Base-by-base conservation (phyloP, 2,797 vertebrate species). In the Mus spretus region DNA sequence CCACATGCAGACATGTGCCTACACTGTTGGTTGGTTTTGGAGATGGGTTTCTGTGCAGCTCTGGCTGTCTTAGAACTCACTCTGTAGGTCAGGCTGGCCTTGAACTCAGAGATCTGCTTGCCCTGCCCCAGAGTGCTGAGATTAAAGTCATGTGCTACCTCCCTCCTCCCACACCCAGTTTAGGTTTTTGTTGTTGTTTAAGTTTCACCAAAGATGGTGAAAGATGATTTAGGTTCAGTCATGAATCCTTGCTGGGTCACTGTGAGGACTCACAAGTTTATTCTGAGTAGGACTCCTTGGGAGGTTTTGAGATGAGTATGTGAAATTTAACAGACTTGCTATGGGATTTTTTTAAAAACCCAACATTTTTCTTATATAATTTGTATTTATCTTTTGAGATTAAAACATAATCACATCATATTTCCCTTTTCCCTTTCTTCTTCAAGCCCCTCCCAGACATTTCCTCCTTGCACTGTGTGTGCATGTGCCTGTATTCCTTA, bases 201-300 rank as follows among this genome's bases (percentile, higher is more conserved):
- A 20, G 12, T 63, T 40, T 40, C 37, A 40, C 40, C 40, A 65
- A 65, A 70, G 83, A 34, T 61, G n/a, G 22, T 8, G 24, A 40
- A 28, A 4, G 31, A n/a, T 1, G 9, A 12, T 7, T 6, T 26
- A 20, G 53, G 19, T 13, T 22, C 26, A 6, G 4, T 26, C 0
- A 0, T 12, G 37, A 74, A 67, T 31, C 57, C 53, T 75, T 57
- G 50, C 50, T 15, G 26, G 26, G 44, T 53, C 57, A 3, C 14
- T 24, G 50, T 63, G 79, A 89, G 63, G 37, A 89, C 72, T 19
- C n/a, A 61, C 6, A 11, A 1, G 4, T 93, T 75, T 40, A 14
- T 31, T 77, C 84, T 37, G 28, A 77, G 6, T 37, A 50, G 11
- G 31, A 20, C 3, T 24, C 57, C 70, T 50, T 10, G 79, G 26